Evolutionary conservation across 2,113 vertebrate species (phyloP).

Genomic region (Globicephala melas): DNA sequence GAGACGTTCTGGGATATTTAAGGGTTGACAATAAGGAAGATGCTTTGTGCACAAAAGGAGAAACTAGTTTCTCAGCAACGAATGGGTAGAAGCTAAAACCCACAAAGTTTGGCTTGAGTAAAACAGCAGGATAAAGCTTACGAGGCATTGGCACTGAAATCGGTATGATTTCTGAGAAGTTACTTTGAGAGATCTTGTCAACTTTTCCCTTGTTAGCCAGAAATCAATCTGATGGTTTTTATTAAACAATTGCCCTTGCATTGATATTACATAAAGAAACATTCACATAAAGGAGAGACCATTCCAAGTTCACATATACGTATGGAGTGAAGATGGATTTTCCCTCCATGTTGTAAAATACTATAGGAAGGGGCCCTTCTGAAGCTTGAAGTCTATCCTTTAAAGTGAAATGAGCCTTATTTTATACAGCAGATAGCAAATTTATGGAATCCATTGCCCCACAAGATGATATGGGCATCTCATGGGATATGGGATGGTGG

Average conservation of each 20-base stretch:
- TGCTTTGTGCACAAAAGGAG: not conserved
- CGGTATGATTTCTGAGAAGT: not conserved
- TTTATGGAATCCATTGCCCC: not conserved
- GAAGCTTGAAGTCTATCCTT: not conserved
- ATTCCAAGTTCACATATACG: not conserved
- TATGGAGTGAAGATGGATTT: not conserved
- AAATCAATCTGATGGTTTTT: conserved; percentile 1
- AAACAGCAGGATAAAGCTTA: not conserved
- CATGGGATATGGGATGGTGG: not conserved
- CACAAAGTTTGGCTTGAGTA: not conserved
- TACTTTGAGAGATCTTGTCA: not conserved
- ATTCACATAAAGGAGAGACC: not conserved
- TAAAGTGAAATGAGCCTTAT: conserved; percentile 21
- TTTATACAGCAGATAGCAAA: not conserved
- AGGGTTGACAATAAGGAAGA: not conserved
- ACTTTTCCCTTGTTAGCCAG: not conserved
- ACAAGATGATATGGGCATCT: not conserved
- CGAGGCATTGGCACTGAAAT: not conserved
- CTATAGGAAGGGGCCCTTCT: not conserved
- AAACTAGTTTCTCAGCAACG: not conserved
- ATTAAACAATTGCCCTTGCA: not conserved
- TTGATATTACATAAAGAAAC: not conserved
- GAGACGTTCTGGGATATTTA: not conserved
- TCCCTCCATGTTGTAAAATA: not conserved
- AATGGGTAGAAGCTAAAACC: not conserved